Evolutionary conservation across 2,888 invertebrate genomes (phyloP), one percentile per base, ranked within the genome.

Genomic region (Xestia xanthographa): DNA sequence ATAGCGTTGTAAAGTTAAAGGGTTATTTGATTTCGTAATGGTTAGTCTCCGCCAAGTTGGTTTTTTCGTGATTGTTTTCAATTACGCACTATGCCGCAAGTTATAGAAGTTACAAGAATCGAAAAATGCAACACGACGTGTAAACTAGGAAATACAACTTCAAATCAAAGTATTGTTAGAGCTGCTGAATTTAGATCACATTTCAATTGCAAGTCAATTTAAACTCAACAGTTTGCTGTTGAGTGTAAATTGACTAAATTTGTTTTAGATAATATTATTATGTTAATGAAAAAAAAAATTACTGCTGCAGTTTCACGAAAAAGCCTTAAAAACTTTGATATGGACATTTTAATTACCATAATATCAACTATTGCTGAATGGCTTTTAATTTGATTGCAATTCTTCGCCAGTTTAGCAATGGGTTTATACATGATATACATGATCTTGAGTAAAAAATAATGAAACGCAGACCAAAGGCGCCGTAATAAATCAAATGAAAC

Each of bases 1-100:
- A 58, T 82, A 45, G 83, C n/a, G n/a, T 74, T 41, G 58, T 74
- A 14, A 67, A 70, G 34, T 68, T 73, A 48, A 80, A 79, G 71
- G 77, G 72, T 76, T 70, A 84, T 76, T 77, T 41, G n/a, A 71
- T 77, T 62, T 50, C 12, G 72, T 75, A 66, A 74, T 68, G 56
- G 38, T 56, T 34, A 1, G 41, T n/a, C 0, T 56, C 9, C 14
- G 38, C n/a, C 48, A 38, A 63, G n/a, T 63, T 63, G 48, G 26
- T 63, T 72, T 71, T 48, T 14, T 60, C 34, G 11, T 62, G 41
- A 43, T 79, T 66, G 38, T 75, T 76, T 72, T 48, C 53, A 41
- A 56, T 65, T 56, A 79, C 79, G 26, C 22, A 43, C 20, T 41
- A 41, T 43, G 29, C 22, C 12, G 6, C 22, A 22, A 43, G 26